Conservation (phyloP, 2,113 vertebrate genomes). For the Poeciliopsis prolifica region DNA sequence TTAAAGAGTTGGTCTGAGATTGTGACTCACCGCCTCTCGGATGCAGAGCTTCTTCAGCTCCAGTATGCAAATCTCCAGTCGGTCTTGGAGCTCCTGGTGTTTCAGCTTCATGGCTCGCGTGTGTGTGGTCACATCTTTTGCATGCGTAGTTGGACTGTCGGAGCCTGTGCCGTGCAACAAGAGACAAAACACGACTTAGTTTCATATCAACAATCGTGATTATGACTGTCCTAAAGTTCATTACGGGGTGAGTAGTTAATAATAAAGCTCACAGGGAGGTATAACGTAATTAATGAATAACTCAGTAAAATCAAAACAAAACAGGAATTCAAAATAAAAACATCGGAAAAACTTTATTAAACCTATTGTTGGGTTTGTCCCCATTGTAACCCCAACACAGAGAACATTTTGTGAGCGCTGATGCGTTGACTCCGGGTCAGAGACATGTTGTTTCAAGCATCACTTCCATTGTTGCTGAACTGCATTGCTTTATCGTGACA, state of each 20-base stretch:
- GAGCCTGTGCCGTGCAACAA: constrained; percentile 70
- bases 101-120: constrained; percentile 83
- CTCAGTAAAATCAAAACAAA: not conserved
- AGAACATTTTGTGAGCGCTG: constrained; percentile 2
- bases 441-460: not conserved
- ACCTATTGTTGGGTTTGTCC: not conserved
- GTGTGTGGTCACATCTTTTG: constrained; percentile 84
- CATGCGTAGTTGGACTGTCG: constrained; percentile 81
- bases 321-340: not conserved
- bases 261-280: not conserved
- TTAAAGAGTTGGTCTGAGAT: not conserved
- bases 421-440: not conserved
- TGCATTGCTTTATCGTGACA: constrained; percentile 10
- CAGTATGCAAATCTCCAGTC: constrained; percentile 83
- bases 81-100: constrained; percentile 84
- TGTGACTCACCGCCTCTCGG: constrained; percentile 81
- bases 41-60: constrained; percentile 90
- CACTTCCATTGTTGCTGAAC: not conserved
- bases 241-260: not conserved
- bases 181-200: not conserved
- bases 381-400: not conserved
- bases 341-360: not conserved
- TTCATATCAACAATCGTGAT: not conserved
- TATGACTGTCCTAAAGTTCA: not conserved
- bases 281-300: not conserved